phyloP scores from a whole-genome alignment of 2,113 vertebrate genomes.

The Vulpes vulpes region DNA sequence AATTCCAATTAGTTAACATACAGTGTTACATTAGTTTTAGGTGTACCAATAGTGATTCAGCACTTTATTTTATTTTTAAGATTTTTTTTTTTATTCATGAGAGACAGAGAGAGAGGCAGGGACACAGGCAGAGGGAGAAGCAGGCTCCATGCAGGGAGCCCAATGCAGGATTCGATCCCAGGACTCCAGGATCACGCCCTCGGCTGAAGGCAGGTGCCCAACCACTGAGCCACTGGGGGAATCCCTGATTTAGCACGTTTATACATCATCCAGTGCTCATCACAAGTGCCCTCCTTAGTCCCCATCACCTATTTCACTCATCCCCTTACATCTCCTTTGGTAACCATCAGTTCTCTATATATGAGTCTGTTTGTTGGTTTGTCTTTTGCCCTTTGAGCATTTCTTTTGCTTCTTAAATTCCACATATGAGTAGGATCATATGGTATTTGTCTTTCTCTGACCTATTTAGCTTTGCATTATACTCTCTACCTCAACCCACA shows the following conservation, averaged over 20 bases:
- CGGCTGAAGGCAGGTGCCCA: no score
- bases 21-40: background rate
- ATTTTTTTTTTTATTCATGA: no score
- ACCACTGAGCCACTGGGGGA: no score
- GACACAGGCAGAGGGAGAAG: no score
- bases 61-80: no score
- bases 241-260: background rate
- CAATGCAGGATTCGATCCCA: no score
- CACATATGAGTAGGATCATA: background rate
- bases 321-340: background rate
- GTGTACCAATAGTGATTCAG: background rate
- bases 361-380: background rate
- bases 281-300: background rate
- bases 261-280: background rate
- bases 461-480: background rate
- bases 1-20: background rate
- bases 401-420: background rate
- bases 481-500: no score
- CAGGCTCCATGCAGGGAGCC: no score
- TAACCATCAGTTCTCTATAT: background rate
- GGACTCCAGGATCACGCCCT: no score
- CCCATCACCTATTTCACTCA: background rate
- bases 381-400: background rate
- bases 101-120: no score
- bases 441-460: background rate